phyloP scores from a whole-genome alignment of 1,140 invertebrate genomes.

The Tetramorium parvispinum region DNA sequence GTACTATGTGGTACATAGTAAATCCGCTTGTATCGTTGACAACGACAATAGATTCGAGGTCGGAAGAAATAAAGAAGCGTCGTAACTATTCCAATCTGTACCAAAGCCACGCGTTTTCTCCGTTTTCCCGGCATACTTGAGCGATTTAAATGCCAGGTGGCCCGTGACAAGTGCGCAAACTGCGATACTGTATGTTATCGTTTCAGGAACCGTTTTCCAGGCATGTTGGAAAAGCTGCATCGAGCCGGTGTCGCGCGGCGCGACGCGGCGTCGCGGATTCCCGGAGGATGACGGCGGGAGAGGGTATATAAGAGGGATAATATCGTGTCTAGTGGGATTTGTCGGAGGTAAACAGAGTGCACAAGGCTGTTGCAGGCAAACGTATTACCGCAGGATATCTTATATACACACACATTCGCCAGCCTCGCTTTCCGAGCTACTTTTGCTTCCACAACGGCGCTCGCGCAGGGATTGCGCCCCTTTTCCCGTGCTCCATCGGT shows the following conservation, averaged over 20 bases:
- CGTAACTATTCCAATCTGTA: constrained; percentile 16
- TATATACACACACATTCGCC: constrained; percentile 31
- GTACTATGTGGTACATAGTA: background rate
- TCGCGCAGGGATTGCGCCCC: constrained; percentile 21
- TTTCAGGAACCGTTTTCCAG: constrained; percentile 63
- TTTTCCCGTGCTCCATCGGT: constrained; percentile 34
- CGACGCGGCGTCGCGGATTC: constrained; percentile 49
- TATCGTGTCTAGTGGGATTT: constrained; percentile 77
- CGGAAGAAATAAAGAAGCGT: background rate
- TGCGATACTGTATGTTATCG: constrained; percentile 61
- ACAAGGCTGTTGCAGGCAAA: constrained; percentile 70
- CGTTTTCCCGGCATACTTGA: constrained; percentile 13
- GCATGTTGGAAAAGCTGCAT: constrained; percentile 55
- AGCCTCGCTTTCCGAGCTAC: constrained; percentile 1
- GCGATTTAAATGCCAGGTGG: constrained; percentile 66
- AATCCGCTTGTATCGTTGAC: background rate
- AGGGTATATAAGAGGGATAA: constrained; percentile 75
- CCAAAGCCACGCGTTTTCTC: background rate
- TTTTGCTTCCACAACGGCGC: constrained; percentile 27
- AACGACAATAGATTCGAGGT: background rate
- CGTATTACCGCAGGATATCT: constrained; percentile 72
- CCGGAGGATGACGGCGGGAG: constrained; percentile 63
- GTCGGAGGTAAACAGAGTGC: constrained; percentile 75
- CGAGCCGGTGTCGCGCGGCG: background rate
- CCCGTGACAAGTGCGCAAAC: constrained; percentile 67